These are phyloP conservation scores for Zelostemma sp. DNA, from an alignment of 1,140 invertebrate genomes.

Conservation along the genomic window DNA sequence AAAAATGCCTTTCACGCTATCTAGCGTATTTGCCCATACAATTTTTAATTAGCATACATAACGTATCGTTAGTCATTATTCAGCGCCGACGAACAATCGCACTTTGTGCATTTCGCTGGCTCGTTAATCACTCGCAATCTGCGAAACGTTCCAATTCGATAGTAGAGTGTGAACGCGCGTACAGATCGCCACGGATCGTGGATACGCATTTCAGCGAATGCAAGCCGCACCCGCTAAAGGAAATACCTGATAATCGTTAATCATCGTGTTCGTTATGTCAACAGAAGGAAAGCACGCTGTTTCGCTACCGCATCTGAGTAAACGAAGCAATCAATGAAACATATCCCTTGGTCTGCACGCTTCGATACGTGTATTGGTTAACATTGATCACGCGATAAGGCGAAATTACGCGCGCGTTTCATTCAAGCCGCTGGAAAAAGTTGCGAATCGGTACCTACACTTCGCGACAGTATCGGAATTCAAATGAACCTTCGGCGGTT, in stretches of 20 bases:
- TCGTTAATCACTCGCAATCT: slow-evolving; percentile 29
- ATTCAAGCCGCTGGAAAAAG: not conserved
- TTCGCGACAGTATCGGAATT: not conserved
- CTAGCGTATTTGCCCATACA: not conserved
- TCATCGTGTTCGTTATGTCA: slow-evolving; percentile 23
- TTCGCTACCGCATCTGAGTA: slow-evolving; percentile 35
- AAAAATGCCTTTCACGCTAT: not conserved
- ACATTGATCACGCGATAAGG: slow-evolving; percentile 29
- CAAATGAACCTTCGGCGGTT: too few species aligned
- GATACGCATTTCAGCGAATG: not conserved
- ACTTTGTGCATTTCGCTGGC: slow-evolving; percentile 22
- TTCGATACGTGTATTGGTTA: slow-evolving; percentile 27
- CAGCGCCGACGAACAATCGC: slow-evolving; percentile 31
- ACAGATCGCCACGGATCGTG: not conserved
- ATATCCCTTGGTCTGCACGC: slow-evolving; percentile 16
- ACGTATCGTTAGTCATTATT: slow-evolving; percentile 42
- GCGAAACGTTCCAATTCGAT: slow-evolving; percentile 22
- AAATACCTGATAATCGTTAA: slow-evolving; percentile 21
- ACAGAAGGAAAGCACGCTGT: slow-evolving; percentile 24
- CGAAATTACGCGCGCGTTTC: slow-evolving; percentile 12
- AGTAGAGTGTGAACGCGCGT: slow-evolving; percentile 10
- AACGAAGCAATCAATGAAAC: slow-evolving; percentile 22
- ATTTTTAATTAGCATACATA: slow-evolving; percentile 28
- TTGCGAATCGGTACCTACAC: not conserved
- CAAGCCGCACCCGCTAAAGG: slow-evolving; percentile 3